Base-by-base conservation (phyloP, 2,113 vertebrate genomes). In the Salminus brasiliensis region DNA sequence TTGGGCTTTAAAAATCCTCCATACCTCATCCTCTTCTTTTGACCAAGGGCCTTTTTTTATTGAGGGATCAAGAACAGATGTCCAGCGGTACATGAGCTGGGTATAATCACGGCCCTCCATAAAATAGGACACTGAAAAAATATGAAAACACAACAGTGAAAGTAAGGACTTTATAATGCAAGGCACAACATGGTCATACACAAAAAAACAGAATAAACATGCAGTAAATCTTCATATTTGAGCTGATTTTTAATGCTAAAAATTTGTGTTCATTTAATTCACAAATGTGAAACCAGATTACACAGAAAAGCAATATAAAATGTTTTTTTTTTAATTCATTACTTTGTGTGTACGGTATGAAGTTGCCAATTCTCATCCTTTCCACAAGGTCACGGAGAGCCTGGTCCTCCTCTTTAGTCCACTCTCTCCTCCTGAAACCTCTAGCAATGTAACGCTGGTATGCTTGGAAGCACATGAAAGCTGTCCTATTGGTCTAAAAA, bases 401-500 rank as follows among this genome's bases (percentile, higher is more conserved):
- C 55, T 69, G 74, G 86, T 99, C 97, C 74, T 99, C 98, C 0
- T 82, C 81, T 3, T 76, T 88, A 0, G 90, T 94, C 96, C 97
- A 99, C 0, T 80, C 85, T 32, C 84, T 89, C 41, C 88, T 92
- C 73, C 87, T 96, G 69, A 97, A 71, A 0, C 91, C 93, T 53
- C 83, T 91, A 0, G 94, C 96, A 43, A 91, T 87, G 63, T 90
- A 94, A 11, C 92, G 82, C 86, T 99, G 98, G 84, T 92, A 95
- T 2, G 92, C 93, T 91, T 99, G 96, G 30, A 99, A 92, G 86
- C 97, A 99, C 92, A 98, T 94, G 91, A 98, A 99, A 72, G 95
- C 94, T 0, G 95, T 96, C 84, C 98, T 94, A 66, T 89, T 87
- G 0, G 95, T 97, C 97, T 97, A 81, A 74, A 1, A n/a, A n/a